Evolutionary conservation across 2,113 vertebrate species (phyloP), one percentile per base, ranked within the genome.

Genomic region (Mandrillus leucophaeus): DNA sequence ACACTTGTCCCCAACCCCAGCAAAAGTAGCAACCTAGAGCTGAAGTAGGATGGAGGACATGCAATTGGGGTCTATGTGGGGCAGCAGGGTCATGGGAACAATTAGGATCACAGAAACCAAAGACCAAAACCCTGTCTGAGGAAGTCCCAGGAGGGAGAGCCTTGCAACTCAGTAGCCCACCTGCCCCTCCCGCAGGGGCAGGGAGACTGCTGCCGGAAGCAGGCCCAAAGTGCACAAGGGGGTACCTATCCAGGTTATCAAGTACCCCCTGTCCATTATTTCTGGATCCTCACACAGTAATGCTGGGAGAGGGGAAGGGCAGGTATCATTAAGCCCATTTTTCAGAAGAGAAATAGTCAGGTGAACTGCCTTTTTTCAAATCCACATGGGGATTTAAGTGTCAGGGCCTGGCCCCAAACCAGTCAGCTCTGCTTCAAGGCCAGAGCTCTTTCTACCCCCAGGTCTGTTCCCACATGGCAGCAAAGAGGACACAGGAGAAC

Each of bases 401-500:
- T 70, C 55, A 11, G 40, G 50, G 45, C 30, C 66, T 61, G 66
- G 50, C 16, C 78, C 78, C 55, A 81, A 40, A 94, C 23, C 12
- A 40, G 43, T 30, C 30, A 20, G 27, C 61, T 70, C n/a, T 17
- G 61, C 90, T 13, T 20, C 48, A 68, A 80, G 45, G 18, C 55
- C 22, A 70, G 48, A 81, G 81, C 50, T 86, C 64, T 59, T 64
- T 32, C 66, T 16, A 35, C 14, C 66, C 64, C 16, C 10, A 73
- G 43, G 5, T 38, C 66, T 48, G 13, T 68, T 86, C 84, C 64
- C 22, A 38, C 23, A 43, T 5, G 27, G 73, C 38, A 68, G 73
- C 90, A 97, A 90, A 95, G n/a, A 96, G 52, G 30, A 96, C 78
- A 85, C 48, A 38, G 43, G 48, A 90, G 38, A 52, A 57, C 32